Conservation (phyloP, 1,140 invertebrate genomes). For the Drosophila bocqueti region DNA sequence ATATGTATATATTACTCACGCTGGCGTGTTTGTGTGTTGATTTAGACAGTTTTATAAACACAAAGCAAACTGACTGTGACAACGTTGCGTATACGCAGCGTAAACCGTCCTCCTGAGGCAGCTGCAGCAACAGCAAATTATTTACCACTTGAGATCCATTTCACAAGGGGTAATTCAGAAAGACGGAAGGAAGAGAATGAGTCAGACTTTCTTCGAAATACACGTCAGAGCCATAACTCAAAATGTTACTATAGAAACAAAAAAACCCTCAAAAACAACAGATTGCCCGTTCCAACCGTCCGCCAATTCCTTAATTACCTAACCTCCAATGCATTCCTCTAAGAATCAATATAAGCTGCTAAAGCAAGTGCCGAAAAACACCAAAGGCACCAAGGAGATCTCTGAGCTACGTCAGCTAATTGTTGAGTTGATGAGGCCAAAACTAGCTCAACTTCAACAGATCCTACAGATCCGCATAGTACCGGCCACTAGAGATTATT, state of each 20-base stretch:
- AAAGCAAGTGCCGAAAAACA: neutral
- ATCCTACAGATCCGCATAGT: conserved; percentile 30
- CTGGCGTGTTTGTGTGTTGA: conserved; percentile 16
- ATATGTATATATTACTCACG: no score
- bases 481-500: conserved; percentile 13
- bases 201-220: neutral
- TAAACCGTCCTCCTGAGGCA: conserved; percentile 21
- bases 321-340: conserved; percentile 14
- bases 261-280: neutral
- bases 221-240: neutral
- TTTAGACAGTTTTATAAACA: conserved; percentile 64
- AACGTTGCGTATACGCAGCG: conserved; percentile 59
- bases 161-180: neutral
- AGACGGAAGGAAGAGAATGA: conserved; percentile 1
- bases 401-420: conserved; percentile 26
- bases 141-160: conserved; percentile 15
- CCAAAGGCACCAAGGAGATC: conserved; percentile 1
- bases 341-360: conserved; percentile 21
- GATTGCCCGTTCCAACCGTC: neutral
- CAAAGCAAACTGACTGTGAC: conserved; percentile 34
- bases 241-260: conserved; percentile 2
- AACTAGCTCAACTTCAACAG: conserved; percentile 1
- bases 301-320: neutral
- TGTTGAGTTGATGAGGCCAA: conserved; percentile 44
- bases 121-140: conserved; percentile 14